phyloP scores from a whole-genome alignment of 2,888 invertebrate genomes.

The Petrolisthes cinctipes region DNA sequence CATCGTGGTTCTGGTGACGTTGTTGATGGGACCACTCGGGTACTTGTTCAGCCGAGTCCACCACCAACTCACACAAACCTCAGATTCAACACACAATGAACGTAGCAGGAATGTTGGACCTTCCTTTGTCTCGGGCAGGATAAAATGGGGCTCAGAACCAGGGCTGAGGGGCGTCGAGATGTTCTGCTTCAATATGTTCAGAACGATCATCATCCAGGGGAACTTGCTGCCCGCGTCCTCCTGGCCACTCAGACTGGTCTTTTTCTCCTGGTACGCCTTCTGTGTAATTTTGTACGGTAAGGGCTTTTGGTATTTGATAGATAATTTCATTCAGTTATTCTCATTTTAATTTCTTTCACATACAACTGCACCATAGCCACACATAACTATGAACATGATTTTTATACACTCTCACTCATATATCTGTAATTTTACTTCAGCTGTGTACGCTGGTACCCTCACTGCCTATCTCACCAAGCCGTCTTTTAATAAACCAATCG shows the following conservation, averaged over 20 bases:
- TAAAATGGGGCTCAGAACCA: too few relatives aligned
- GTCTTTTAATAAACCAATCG: conserved; percentile 22
- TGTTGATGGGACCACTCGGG: conserved; percentile 11
- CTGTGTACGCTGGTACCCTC: conserved; percentile 16
- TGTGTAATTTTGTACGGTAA: conserved; percentile 28
- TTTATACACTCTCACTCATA: too few relatives aligned
- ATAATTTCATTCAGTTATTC: too few relatives aligned
- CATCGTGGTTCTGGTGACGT: neutral
- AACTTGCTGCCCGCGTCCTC: neutral
- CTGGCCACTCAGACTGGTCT: conserved; percentile 25
- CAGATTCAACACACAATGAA: neutral
- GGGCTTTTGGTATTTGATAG: neutral
- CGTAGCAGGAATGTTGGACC: too few relatives aligned
- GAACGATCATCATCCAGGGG: conserved; percentile 18
- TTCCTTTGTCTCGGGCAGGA: too few relatives aligned
- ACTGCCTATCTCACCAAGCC: conserved; percentile 38
- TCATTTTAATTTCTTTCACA: too few relatives aligned
- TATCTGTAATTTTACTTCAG: neutral
- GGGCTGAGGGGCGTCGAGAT: neutral
- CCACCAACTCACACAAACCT: neutral
- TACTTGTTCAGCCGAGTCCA: conserved; percentile 3
- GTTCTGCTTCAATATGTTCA: conserved; percentile 23
- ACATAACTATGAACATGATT: too few relatives aligned
- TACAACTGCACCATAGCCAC: too few relatives aligned
- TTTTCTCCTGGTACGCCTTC: conserved; percentile 33